A percentile compares a stretch with the other conserved stretches of the same genome.
phyloP scores from a whole-genome alignment of 2,888 invertebrate species.

The Suillia variegata region DNA sequence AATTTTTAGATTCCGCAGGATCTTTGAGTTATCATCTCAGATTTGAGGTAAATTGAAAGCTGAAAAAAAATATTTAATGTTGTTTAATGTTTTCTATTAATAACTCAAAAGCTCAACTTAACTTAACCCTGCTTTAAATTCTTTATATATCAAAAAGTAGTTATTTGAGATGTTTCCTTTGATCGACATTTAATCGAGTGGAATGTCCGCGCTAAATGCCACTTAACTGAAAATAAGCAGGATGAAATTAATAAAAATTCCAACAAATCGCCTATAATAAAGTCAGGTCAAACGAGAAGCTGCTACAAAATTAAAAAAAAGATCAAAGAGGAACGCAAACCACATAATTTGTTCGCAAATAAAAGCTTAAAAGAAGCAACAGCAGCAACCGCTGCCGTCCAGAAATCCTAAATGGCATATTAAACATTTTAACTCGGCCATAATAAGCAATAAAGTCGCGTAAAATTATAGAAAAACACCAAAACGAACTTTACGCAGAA shows the following conservation, averaged over 20 bases:
- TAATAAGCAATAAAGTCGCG: constrained; percentile 1
- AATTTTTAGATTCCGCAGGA: too few relatives aligned
- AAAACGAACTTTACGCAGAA: neutral
- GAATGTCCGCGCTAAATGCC: neutral
- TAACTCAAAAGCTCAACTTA: too few relatives aligned
- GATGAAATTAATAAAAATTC: too few relatives aligned
- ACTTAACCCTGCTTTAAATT: too few relatives aligned
- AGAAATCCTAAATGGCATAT: constrained; percentile 6
- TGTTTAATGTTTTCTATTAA: too few relatives aligned
- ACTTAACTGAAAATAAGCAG: neutral
- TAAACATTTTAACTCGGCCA: constrained; percentile 3
- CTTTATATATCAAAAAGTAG: too few relatives aligned
- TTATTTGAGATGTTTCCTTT: too few relatives aligned
- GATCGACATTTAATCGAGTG: neutral
- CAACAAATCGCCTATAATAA: too few relatives aligned
- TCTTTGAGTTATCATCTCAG: too few relatives aligned
- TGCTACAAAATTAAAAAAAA: neutral
- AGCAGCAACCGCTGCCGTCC: neutral
- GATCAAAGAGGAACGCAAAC: neutral
- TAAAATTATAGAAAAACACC: constrained; percentile 2
- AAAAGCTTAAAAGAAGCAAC: constrained; percentile 1
- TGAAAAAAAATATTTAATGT: too few relatives aligned
- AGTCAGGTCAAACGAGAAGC: too few relatives aligned
- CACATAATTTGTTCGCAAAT: neutral
- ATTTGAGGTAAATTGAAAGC: too few relatives aligned